Evolutionary conservation across 2,888 invertebrate genomes (phyloP).

Genomic region (Patella ulyssiponensis): DNA sequence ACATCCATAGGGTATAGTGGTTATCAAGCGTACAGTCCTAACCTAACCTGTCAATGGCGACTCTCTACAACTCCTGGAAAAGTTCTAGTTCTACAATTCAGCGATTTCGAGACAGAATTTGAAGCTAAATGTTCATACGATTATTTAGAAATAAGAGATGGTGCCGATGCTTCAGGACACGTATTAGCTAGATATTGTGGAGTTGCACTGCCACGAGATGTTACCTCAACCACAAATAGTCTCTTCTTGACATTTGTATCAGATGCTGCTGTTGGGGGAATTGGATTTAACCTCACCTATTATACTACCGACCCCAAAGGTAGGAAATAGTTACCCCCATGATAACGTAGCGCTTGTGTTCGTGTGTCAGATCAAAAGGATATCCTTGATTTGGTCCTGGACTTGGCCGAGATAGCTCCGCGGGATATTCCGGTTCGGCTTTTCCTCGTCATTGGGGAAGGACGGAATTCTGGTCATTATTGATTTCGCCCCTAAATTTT

Average conservation of each 20-base stretch:
- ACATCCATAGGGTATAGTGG: conserved; percentile 51
- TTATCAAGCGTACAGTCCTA: conserved; percentile 39
- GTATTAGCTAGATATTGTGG: conserved; percentile 49
- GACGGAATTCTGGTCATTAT: no score
- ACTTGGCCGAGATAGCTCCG: no score
- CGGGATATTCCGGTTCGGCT: no score
- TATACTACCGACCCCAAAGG: conserved; percentile 37
- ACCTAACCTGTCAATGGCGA: conserved; percentile 56
- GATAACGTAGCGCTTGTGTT: no score
- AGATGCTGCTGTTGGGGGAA: conserved; percentile 49
- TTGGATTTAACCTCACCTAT: conserved; percentile 60
- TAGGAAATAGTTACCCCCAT: conserved; percentile 1
- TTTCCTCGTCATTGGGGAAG: no score
- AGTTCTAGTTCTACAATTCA: conserved; percentile 50
- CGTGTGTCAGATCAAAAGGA: no score
- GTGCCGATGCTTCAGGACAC: conserved; percentile 29
- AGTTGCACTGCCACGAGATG: conserved; percentile 44
- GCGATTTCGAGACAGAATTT: conserved; percentile 52
- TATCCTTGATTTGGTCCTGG: no score
- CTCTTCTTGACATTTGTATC: conserved; percentile 49
- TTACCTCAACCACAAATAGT: conserved; percentile 44
- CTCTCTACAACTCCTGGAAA: conserved; percentile 49
- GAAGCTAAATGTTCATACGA: conserved; percentile 52
- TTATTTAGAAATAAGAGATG: conserved; percentile 50
- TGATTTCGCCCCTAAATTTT: no score